These are phyloP conservation scores for Harpalus rufipes DNA, from an alignment of 2,888 invertebrate species.

Conservation along the genomic window DNA sequence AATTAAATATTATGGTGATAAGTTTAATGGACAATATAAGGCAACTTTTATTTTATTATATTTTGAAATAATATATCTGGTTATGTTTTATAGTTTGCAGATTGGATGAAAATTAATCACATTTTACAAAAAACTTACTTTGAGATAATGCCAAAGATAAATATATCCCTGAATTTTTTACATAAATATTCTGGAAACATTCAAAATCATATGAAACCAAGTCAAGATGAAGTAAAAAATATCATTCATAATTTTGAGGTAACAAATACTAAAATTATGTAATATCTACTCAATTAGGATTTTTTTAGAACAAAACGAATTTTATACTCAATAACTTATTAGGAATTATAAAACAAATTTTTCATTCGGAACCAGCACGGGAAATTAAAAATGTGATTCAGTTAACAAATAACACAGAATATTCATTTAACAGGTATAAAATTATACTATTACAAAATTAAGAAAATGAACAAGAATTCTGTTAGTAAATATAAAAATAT, in stretches of 20 bases:
- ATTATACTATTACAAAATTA: background rate
- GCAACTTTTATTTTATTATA: conserved; percentile 35
- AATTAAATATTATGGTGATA: conserved; percentile 29
- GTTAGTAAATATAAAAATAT: no score
- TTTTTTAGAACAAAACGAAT: conserved; percentile 44
- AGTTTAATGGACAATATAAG: conserved; percentile 47
- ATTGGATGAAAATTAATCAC: conserved; percentile 65
- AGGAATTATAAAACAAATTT: conserved; percentile 47
- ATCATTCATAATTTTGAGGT: conserved; percentile 46
- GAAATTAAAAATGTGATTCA: conserved; percentile 13
- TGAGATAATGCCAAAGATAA: conserved; percentile 60
- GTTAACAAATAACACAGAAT: conserved; percentile 11
- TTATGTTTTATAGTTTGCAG: conserved; percentile 65
- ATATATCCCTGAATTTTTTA: conserved; percentile 63
- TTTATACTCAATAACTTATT: conserved; percentile 31
- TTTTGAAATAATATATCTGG: conserved; percentile 36
- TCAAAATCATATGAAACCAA: conserved; percentile 12
- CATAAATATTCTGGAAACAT: conserved; percentile 33
- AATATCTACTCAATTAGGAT: background rate
- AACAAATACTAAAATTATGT: conserved; percentile 5
- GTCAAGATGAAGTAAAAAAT: conserved; percentile 19
- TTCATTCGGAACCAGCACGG: conserved; percentile 15
- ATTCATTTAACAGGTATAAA: conserved; percentile 34
- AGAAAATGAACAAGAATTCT: background rate
- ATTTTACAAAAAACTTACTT: conserved; percentile 61